Evolutionary conservation across 2,797 vertebrate species (phyloP).

Genomic region (Coregonus sp.): DNA sequence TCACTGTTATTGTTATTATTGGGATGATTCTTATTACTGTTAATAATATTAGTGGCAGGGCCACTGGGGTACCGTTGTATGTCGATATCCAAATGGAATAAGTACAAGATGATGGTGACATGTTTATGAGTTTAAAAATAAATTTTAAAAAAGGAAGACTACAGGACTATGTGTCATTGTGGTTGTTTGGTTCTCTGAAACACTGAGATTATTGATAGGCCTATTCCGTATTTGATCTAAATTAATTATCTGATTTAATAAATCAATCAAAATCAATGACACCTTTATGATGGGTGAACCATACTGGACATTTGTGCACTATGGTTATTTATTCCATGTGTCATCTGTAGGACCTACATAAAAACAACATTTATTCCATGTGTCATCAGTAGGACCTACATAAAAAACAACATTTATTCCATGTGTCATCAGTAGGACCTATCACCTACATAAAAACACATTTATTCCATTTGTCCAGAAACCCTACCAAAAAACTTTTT

Average conservation of each 20-base stretch:
- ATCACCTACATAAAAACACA: too few species aligned
- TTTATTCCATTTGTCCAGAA: too few species aligned
- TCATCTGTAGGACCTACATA: neutral
- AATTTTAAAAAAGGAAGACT: slow-evolving; percentile 51
- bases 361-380: too few species aligned
- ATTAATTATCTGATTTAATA: too few species aligned
- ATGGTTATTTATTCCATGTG: neutral
- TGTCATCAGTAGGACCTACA: too few species aligned
- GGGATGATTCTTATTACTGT: slow-evolving; percentile 45
- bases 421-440: too few species aligned
- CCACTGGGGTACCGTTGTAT: slow-evolving; percentile 75
- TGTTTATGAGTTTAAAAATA: slow-evolving; percentile 73
- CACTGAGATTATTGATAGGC: neutral
- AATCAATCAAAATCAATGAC: too few species aligned
- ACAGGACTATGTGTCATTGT: slow-evolving; percentile 4
- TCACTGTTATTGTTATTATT: slow-evolving; percentile 64
- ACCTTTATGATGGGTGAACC: neutral
- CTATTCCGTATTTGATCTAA: neutral
- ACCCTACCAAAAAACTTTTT: too few species aligned
- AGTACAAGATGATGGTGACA: slow-evolving; percentile 72
- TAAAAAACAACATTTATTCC: too few species aligned
- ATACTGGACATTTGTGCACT: neutral
- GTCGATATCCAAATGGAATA: slow-evolving; percentile 73
- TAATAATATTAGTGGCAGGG: slow-evolving; percentile 80
- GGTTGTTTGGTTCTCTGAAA: neutral